These are phyloP conservation scores for Glaucidium brasilianum DNA, from an alignment of 2,113 vertebrate genomes.

Conservation along the genomic window DNA sequence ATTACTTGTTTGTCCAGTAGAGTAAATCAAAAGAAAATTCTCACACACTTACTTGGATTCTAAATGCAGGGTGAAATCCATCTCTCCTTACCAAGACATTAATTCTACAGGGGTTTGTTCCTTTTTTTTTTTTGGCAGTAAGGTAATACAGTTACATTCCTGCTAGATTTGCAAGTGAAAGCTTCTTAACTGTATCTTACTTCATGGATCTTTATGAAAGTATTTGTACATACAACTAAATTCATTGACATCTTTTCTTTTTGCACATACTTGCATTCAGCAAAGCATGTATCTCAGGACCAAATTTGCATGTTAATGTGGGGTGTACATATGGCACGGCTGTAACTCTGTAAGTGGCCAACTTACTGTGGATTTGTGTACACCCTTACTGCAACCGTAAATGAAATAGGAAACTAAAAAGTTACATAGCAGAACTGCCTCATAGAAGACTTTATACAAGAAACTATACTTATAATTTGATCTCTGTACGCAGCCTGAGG, in stretches of 20 bases:
- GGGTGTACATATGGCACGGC: neutral
- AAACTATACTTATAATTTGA: neutral
- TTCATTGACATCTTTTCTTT: neutral
- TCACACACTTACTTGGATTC: neutral
- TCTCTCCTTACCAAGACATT: neutral
- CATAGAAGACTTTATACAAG: neutral
- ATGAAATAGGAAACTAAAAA: neutral
- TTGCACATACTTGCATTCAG: neutral
- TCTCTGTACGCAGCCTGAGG: neutral
- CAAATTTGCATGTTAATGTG: neutral
- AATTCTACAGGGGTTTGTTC: neutral
- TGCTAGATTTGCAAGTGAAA: neutral
- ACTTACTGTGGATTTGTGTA: neutral
- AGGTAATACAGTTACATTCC: neutral
- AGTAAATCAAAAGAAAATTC: constrained; percentile 9
- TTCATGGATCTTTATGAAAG: neutral
- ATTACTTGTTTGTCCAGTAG: neutral
- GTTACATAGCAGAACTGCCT: neutral
- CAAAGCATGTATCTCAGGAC: neutral
- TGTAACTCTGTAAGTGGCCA: neutral
- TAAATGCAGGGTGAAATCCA: neutral
- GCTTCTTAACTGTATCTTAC: neutral
- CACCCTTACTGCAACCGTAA: neutral
- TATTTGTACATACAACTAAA: neutral
- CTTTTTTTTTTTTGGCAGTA: neutral